Evolutionary conservation across 2,113 vertebrate genomes (phyloP).

Genomic region (Tautogolabrus adspersus): DNA sequence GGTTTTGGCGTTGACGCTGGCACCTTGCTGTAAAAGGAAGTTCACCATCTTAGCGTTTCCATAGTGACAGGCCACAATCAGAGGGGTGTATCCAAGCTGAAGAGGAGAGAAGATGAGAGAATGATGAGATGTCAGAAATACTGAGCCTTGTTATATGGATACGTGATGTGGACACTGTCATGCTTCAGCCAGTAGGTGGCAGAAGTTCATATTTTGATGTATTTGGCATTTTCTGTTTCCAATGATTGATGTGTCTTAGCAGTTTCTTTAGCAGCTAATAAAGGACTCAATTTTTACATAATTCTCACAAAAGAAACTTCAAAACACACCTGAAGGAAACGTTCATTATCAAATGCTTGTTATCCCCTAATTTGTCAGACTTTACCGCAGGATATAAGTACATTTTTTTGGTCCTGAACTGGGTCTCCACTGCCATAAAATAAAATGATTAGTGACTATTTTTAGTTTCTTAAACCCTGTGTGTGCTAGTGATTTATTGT

Average conservation of each 20-base stretch:
- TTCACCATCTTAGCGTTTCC: slow-evolving; percentile 98
- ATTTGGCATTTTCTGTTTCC: not conserved
- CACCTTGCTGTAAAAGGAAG: slow-evolving; percentile 95
- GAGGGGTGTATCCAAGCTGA: slow-evolving; percentile 95
- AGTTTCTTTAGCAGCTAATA: not conserved
- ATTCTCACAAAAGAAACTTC: not conserved
- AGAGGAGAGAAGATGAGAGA: slow-evolving; percentile 12
- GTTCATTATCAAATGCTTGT: not conserved
- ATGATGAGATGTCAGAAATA: not conserved
- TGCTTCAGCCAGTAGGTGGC: slow-evolving; percentile 43
- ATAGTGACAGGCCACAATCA: slow-evolving; percentile 98
- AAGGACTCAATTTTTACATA: not conserved
- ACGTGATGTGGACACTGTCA: not conserved
- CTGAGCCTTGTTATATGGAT: not conserved
- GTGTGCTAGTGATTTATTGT: no score
- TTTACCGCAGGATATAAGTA: no score
- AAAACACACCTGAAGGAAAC: not conserved
- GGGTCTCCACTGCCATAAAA: not conserved
- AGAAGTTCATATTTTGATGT: not conserved
- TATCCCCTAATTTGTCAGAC: not conserved
- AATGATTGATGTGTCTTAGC: not conserved
- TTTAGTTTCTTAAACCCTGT: slow-evolving; percentile 72
- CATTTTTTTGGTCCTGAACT: no score
- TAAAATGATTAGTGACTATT: not conserved
- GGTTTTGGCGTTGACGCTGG: slow-evolving; percentile 93